Evolutionary conservation across 2,797 vertebrate genomes (phyloP), one percentile per base, ranked within the genome.

Genomic region (Chloroceryle amazona): DNA sequence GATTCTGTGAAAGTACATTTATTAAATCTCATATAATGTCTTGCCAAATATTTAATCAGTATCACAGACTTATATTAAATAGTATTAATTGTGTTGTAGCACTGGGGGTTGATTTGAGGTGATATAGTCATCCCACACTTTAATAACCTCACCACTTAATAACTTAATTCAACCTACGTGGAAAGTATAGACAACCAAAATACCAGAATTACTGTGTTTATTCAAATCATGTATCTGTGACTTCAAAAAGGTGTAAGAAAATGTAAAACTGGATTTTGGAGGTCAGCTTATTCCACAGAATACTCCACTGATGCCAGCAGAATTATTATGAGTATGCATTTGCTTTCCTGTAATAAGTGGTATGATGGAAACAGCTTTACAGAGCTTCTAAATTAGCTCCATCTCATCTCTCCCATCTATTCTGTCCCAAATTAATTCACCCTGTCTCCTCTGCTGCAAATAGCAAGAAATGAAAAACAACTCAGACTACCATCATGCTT

Each of bases 251-350:
- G 17, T 61, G 13, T 61, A 83, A 88, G 35, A 46, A 89, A 92
- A 71, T 62, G 11, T 61, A 71, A 90, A 95, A 87, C 47, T 61
- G n/a, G 29, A 74, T 89, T 89, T 66, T 72, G 79, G 93, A 96
- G 89, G 81, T 89, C 68, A 89, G 81, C 82, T 95, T 95, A 85
- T 93, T 92, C 75, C 68, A 42, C 87, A 49, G 65, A 93, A 85
- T 91, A 92, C 33, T 73, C 35, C 29, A 74, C n/a, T 83, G 74
- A 78, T 86, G 54, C 46, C 49, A 61, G 52, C 3, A 2, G 67
- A 87, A 91, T 96, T 87, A 70, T 82, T 93, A 76, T 54, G 23
- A 76, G 44, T 13, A 35, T 39, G 31, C 39, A 63, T 96, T 94
- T 92, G 25, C 89, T 92, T 91, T 96, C 26, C 49, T 87, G 25